Conservation (phyloP, 2,797 vertebrate species). For the Mastacembelus armatus region DNA sequence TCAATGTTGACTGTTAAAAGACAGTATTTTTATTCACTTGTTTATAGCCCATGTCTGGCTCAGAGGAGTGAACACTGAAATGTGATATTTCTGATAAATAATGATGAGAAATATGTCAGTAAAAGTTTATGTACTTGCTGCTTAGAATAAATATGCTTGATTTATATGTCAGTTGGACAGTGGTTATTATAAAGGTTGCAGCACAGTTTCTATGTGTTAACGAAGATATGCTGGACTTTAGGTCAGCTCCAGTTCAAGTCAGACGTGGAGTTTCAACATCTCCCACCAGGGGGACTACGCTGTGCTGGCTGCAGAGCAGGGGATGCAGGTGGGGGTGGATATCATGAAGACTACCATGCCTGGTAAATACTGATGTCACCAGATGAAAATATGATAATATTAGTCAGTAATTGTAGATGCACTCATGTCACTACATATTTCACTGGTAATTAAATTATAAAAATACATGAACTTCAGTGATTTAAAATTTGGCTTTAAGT, state of each 20-base stretch:
- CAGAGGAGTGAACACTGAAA: too few species aligned
- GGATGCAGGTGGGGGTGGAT: slow-evolving; percentile 91
- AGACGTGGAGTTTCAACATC: slow-evolving; percentile 91
- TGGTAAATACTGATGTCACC: slow-evolving; percentile 79
- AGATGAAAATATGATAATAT: neutral
- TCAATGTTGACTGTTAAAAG: too few species aligned
- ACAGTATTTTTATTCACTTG: too few species aligned
- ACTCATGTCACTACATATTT: neutral
- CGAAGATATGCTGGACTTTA: slow-evolving; percentile 20
- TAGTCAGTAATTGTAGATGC: rapidly evolving
- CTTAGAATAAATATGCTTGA: too few species aligned
- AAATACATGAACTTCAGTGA: neutral
- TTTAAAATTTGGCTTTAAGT: neutral
- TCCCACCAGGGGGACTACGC: slow-evolving; percentile 97
- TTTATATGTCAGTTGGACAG: too few species aligned
- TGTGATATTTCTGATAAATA: too few species aligned
- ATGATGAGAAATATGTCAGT: too few species aligned
- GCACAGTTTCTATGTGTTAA: too few species aligned
- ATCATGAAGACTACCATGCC: slow-evolving; percentile 94
- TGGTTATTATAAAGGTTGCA: too few species aligned
- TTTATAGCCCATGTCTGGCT: too few species aligned
- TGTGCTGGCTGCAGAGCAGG: slow-evolving; percentile 91
- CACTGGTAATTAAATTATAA: neutral
- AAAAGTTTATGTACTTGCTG: too few species aligned
- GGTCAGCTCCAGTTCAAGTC: slow-evolving; percentile 45